Evolutionary conservation across 2,797 vertebrate species (phyloP).

Genomic region (Mycteria americana): DNA sequence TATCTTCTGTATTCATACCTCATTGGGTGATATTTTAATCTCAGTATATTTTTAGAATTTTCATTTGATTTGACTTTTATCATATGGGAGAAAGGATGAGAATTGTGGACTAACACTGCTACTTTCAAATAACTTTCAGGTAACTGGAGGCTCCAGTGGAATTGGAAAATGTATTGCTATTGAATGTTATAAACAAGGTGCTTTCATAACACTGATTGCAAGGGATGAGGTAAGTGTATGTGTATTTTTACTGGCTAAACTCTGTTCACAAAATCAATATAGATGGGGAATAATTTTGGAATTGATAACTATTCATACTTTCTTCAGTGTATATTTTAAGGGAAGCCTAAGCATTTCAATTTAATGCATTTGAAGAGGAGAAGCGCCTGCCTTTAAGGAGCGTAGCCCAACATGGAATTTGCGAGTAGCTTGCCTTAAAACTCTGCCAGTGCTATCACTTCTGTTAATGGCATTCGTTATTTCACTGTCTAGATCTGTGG

Average conservation of each 20-base stretch:
- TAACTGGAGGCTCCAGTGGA: constrained; percentile 96
- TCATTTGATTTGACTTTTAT: not conserved
- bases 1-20: not conserved
- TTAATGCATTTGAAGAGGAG: not conserved
- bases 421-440: not conserved
- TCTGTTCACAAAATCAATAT: not conserved
- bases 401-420: not conserved
- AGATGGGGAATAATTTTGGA: not conserved
- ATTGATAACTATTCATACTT: not conserved
- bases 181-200: constrained; percentile 94
- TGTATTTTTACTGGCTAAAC: not conserved
- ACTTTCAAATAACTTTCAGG: constrained; percentile 73
- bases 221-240: constrained; percentile 87
- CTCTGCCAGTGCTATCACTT: not conserved
- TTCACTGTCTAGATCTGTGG: not conserved
- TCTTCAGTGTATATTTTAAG: not conserved
- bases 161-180: constrained; percentile 95
- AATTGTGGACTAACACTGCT: not conserved
- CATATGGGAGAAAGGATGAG: not conserved
- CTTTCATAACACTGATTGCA: constrained; percentile 96
- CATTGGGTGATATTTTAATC: not conserved
- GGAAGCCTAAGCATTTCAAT: not conserved
- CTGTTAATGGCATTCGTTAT: not conserved
- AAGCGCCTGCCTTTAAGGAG: not conserved
- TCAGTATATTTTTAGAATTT: not conserved